phyloP scores from a whole-genome alignment of 2,797 vertebrate genomes.

The Crocidura indochinensis region DNA sequence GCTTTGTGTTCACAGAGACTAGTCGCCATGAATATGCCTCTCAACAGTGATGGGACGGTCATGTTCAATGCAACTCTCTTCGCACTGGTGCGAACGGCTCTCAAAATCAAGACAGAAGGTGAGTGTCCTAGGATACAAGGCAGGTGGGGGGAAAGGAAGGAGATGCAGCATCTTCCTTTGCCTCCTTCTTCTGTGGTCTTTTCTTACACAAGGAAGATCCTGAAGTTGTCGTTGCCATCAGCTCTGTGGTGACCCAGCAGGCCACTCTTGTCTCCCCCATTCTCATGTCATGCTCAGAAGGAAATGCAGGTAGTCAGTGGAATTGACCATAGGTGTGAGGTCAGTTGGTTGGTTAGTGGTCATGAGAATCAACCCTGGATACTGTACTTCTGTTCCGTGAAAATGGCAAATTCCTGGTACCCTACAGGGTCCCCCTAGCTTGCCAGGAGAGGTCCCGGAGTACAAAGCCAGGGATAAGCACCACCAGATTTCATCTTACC shows the following conservation, averaged over 20 bases:
- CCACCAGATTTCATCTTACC: too few species aligned
- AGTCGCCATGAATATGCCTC: slow-evolving; percentile 99
- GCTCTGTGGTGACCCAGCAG: neutral
- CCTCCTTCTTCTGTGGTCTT: neutral
- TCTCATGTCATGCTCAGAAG: neutral
- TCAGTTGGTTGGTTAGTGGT: too few species aligned
- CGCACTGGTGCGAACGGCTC: slow-evolving; percentile 97
- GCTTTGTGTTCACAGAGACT: slow-evolving; percentile 93
- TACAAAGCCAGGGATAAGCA: too few species aligned
- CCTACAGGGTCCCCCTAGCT: too few species aligned
- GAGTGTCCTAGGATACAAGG: slow-evolving; percentile 65
- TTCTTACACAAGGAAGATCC: neutral
- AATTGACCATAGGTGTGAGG: too few species aligned
- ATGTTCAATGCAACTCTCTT: slow-evolving; percentile 99
- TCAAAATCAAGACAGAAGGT: slow-evolving; percentile 99
- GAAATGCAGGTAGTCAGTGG: too few species aligned
- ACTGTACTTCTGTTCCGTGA: too few species aligned
- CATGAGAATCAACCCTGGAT: too few species aligned
- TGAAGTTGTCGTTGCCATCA: neutral
- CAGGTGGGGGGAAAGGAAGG: neutral
- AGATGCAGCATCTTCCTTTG: neutral
- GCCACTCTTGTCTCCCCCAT: neutral
- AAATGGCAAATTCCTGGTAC: too few species aligned
- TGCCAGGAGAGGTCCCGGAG: too few species aligned
- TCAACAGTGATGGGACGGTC: slow-evolving; percentile 97